Conservation (phyloP, 2,797 vertebrate species). For the Cuniculus paca region DNA sequence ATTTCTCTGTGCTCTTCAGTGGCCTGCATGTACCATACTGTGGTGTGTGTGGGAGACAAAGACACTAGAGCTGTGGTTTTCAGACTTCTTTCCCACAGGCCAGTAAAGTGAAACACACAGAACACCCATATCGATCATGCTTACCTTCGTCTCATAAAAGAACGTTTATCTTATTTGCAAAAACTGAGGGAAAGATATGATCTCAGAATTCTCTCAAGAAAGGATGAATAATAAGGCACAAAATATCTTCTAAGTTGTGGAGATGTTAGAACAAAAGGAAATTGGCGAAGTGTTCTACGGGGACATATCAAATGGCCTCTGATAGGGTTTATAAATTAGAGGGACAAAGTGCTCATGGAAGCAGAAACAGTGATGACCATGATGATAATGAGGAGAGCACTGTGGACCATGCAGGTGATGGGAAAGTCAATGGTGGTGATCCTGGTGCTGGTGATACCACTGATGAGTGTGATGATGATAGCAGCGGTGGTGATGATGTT, state of each 20-base stretch:
- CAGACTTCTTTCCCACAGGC: neutral
- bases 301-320: neutral
- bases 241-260: neutral
- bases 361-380: neutral
- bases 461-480: neutral
- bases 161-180: neutral
- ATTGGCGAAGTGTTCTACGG: neutral
- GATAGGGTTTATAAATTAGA: neutral
- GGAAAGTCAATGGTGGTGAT: too few relatives aligned
- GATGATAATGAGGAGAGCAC: neutral
- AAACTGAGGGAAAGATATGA: neutral
- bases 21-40: neutral
- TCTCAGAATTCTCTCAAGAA: neutral
- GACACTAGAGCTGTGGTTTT: neutral
- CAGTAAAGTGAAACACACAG: neutral
- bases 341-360: neutral
- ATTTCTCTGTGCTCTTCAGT: neutral
- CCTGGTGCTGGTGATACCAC: too few relatives aligned
- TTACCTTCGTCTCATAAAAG: neutral
- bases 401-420: neutral
- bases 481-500: neutral
- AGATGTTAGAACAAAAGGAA: neutral
- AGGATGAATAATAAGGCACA: neutral
- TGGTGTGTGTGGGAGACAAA: neutral
- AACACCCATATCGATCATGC: neutral